Evolutionary conservation across 2,888 invertebrate species (phyloP), one percentile per base, ranked within the genome.

Genomic region (Lasioglossum figueresi): DNA sequence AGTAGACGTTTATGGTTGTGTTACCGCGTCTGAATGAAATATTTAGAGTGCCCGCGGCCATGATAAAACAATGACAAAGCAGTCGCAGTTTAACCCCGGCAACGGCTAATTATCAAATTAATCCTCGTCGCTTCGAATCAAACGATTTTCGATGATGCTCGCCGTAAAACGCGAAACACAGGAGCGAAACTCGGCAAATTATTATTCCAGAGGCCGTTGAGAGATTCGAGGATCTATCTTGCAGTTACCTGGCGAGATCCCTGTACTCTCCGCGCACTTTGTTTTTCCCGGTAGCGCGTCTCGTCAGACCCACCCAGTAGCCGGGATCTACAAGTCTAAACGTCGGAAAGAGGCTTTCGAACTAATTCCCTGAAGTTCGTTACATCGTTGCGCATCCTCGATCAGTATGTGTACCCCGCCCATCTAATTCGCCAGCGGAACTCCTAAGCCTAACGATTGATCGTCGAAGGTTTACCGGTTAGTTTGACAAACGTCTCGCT

Each of bases 401-500:
- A 70, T 70, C 70, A 6, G 37, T 68, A 40, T 5, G 40, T 40
- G 5, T 4, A 70, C 23, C 37, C 68, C 70, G 40, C 37, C 70
- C 70, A 37, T 23, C 40, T 23, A n/a, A 70, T 70, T n/a, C 70
- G 5, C n/a, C 14, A 16, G 16, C n/a, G 56, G n/a, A 40, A 37
- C 70, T 70, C 70, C 70, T 70, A 37, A 70, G 37, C 70, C 70
- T 40, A 40, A 70, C 40, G 70, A 70, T 40, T n/a, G 70, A 70
- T 70, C 40, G 40, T 23, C 23, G 23, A 23, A 70, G 23, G 70
- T 37, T 70, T 19, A 12, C 70, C n/a, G 40, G 40, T 40, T 70
- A 40, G n/a, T 70, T 70, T 70, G 70, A 70, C 70, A 70, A 70
- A 70, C 40, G n/a, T 70, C 40, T n/a, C 34, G 66, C 31, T 19